These are phyloP conservation scores for Epsilonema sp. DNA, from an alignment of 2,888 invertebrate genomes.

Conservation along the genomic window DNA sequence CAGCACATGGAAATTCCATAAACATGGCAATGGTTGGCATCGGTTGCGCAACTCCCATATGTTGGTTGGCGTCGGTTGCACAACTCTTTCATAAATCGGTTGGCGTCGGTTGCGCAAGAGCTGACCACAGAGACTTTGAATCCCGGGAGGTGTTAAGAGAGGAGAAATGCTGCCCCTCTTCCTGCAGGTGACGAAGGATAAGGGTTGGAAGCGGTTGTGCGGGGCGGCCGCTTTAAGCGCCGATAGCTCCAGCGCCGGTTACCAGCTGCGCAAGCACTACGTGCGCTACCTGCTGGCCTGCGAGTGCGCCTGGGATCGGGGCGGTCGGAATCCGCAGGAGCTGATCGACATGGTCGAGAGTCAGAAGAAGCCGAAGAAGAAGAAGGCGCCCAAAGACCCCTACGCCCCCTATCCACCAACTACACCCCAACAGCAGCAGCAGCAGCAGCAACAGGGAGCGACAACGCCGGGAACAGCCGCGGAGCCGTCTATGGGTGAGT, in stretches of 20 bases:
- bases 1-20: too few species aligned
- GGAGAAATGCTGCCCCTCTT: too few species aligned
- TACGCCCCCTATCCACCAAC: too few species aligned
- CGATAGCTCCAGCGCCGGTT: conserved; percentile 80
- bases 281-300: conserved; percentile 31
- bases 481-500: background rate
- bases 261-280: conserved; percentile 91
- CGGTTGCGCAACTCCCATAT: too few species aligned
- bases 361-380: conserved; percentile 19
- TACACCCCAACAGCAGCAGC: too few species aligned
- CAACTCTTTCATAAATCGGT: too few species aligned
- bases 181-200: conserved; percentile 96
- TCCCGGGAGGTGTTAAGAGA: too few species aligned
- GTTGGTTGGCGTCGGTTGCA: too few species aligned
- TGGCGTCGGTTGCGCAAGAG: too few species aligned
- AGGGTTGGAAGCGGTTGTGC: conserved; percentile 89
- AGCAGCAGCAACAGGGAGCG: background rate
- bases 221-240: conserved; percentile 70
- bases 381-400: background rate
- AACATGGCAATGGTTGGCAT: too few species aligned
- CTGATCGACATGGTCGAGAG: conserved; percentile 24
- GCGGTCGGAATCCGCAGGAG: conserved; percentile 20
- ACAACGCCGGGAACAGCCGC: background rate
- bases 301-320: conserved; percentile 24
- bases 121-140: too few species aligned